phyloP scores from a whole-genome alignment of 1,140 invertebrate species.

The Diachasma alloeum region DNA sequence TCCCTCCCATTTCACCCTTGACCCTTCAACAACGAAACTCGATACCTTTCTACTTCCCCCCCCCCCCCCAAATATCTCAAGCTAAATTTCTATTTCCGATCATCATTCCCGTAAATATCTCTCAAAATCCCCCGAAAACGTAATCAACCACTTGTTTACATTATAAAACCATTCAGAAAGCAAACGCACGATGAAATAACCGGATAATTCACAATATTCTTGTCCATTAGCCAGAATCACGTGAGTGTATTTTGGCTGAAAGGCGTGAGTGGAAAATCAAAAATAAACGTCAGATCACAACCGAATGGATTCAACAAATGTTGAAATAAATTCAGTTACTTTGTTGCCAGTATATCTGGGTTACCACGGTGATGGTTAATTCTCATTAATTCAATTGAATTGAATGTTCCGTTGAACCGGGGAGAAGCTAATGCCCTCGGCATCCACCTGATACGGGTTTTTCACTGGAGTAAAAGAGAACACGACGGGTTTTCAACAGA shows the following conservation, averaged over 20 bases:
- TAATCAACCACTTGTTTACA: not conserved
- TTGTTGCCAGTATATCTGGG: not conserved
- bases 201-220: not conserved
- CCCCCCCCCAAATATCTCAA: too few species aligned
- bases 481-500: not conserved
- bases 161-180: not conserved
- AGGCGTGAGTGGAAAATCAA: not conserved
- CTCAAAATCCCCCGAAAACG: too few species aligned
- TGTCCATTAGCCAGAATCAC: not conserved
- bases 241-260: not conserved
- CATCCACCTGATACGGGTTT: not conserved
- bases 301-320: not conserved
- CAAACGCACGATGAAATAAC: not conserved
- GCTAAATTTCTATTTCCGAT: too few species aligned
- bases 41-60: too few species aligned
- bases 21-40: too few species aligned
- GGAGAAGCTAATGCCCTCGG: not conserved
- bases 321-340: not conserved
- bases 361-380: too few species aligned
- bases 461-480: not conserved
- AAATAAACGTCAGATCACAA: not conserved
- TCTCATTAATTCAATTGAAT: not conserved
- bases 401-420: not conserved
- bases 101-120: too few species aligned
- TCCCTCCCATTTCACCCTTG: too few species aligned